These are phyloP conservation scores for Dryobates pubescens DNA, from an alignment of 2,797 vertebrate species.

Conservation along the genomic window DNA sequence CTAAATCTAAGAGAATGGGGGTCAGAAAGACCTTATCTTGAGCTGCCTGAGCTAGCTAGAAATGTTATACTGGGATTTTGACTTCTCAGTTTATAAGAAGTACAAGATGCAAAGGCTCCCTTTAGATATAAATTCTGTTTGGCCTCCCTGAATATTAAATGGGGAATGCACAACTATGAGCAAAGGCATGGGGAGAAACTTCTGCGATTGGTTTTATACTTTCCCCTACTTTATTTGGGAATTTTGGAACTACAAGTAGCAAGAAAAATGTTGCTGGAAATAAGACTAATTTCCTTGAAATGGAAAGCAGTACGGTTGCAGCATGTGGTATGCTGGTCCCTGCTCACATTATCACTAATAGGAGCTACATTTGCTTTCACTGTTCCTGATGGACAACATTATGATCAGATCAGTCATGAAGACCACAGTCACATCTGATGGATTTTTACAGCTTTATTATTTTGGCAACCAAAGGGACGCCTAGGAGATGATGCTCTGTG, in stretches of 20 bases:
- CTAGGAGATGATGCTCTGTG: background rate
- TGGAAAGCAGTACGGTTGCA: background rate
- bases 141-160: background rate
- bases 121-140: background rate
- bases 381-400: background rate
- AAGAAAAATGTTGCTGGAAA: background rate
- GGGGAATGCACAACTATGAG: background rate
- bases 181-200: background rate
- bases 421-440: background rate
- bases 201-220: background rate
- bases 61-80: background rate
- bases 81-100: background rate
- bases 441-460: background rate
- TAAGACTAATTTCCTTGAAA: background rate
- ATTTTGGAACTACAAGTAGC: background rate
- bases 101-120: background rate
- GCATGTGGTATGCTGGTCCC: too few species aligned
- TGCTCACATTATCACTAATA: background rate
- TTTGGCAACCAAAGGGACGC: background rate
- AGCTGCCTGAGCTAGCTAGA: background rate
- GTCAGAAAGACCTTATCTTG: background rate
- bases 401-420: background rate
- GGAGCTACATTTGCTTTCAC: background rate
- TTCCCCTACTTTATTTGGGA: background rate
- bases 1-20: background rate